Percentiles rank a stretch among this genome's conserved stretches.
phyloP scores from a whole-genome alignment of 2,888 invertebrate genomes.

The Hipparchia sbordonii region DNA sequence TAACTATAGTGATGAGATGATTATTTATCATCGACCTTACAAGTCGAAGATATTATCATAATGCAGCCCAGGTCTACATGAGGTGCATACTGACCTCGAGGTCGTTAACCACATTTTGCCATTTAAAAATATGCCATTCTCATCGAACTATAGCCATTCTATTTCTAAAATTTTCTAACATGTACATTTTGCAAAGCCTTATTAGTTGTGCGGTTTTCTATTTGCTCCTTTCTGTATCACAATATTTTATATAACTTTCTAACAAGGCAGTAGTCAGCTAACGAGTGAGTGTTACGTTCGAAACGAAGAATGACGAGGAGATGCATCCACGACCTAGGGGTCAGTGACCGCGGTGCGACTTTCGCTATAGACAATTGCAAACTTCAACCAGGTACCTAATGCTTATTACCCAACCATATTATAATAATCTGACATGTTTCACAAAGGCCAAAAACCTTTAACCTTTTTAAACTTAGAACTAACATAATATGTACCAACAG shows the following conservation, averaged over 20 bases:
- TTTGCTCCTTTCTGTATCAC: constrained; percentile 1
- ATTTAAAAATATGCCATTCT: no score
- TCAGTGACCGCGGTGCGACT: constrained; percentile 65
- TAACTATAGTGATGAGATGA: no score
- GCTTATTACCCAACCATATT: constrained; percentile 15
- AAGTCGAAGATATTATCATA: no score
- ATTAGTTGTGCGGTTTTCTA: background rate
- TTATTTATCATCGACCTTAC: no score
- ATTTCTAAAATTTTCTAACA: no score
- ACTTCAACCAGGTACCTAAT: constrained; percentile 16
- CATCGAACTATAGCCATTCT: no score
- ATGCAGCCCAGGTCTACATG: no score
- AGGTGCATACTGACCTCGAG: no score
- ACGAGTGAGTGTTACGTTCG: constrained; percentile 54
- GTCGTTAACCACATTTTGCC: no score
- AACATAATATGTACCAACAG: background rate
- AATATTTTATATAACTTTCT: constrained; percentile 40
- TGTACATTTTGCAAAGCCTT: background rate
- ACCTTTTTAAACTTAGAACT: background rate
- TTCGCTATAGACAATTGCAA: constrained; percentile 57
- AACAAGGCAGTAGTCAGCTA: constrained; percentile 38
- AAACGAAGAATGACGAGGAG: constrained; percentile 55
- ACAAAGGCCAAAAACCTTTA: background rate
- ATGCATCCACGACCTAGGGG: constrained; percentile 60
- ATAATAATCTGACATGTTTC: background rate